Evolutionary conservation across 2,797 vertebrate species (phyloP), one percentile per base, ranked within the genome.

Genomic region (Typhlichthys eigenmanni): DNA sequence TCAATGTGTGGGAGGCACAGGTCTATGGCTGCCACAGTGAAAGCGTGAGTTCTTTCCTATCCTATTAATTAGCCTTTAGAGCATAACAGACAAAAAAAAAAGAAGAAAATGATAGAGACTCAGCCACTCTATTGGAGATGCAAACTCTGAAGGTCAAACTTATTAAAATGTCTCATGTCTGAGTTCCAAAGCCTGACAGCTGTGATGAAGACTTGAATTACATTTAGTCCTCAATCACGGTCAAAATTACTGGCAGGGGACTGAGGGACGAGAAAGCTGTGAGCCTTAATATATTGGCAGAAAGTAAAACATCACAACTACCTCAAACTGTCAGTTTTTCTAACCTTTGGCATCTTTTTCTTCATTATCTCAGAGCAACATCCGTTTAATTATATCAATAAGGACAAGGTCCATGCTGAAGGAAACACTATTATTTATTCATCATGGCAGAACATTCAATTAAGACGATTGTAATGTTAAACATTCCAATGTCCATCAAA

Each of bases 21-120:
- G 69, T 54, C 60, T 24, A 57, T 53, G 69, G 47, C 68, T 74
- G 57, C 67, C 62, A 55, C 60, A 64, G 61, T 63, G 69, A 63
- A 78, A 74, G 78, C 74, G 52, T 86, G 85, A 78, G 79, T 52
- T 66, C 55, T 34, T 75, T 72, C 13, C 59, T 48, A 79, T 86
- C 67, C 54, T 66, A 81, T 64, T 76, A 85, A 90, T 90, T 88
- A 86, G 45, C 46, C 5, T 10, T n/a, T 6, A 16, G 70, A 45
- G 49, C 64, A 54, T 66, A 74, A 81, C 66, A 72, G 73, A 47
- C 55, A 69, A 68, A 64, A 69, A 71, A 61, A 46, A 67, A 47
- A 46, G 62, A 76, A 73, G 80, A 65, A 64, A 57, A 65, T 62
- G 32, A 17, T 19, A 54, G 11, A 14, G 17, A 14, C 16, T 17